These are phyloP conservation scores for Gracilinanus agilis DNA, from an alignment of 2,113 vertebrate species.

Conservation along the genomic window DNA sequence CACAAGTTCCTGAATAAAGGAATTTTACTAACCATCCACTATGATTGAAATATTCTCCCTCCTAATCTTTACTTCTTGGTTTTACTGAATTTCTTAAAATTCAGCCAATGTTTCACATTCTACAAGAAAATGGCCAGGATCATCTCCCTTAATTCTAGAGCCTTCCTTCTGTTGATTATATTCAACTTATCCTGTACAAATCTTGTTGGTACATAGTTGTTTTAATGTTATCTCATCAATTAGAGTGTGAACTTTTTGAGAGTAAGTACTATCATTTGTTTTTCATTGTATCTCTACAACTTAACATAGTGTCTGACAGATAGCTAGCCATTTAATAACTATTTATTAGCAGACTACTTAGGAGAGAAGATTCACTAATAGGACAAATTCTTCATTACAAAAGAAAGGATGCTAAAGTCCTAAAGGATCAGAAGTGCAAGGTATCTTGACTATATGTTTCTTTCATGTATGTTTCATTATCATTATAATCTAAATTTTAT, in stretches of 20 bases:
- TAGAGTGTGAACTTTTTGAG: neutral
- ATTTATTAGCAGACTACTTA: neutral
- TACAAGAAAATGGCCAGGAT: neutral
- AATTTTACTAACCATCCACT: neutral
- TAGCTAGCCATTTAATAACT: neutral
- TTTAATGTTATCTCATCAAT: no score
- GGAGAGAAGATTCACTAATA: neutral
- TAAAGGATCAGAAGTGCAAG: neutral
- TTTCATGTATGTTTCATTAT: no score
- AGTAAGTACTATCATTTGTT: neutral
- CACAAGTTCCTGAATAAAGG: neutral
- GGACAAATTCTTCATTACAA: neutral
- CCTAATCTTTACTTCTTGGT: neutral
- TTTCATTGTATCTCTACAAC: neutral
- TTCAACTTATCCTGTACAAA: neutral
- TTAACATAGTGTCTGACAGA: neutral
- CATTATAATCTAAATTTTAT: neutral
- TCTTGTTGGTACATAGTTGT: no score
- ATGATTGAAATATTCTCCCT: neutral
- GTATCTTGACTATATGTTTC: neutral
- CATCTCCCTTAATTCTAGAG: neutral
- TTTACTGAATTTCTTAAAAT: neutral
- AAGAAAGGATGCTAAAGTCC: neutral
- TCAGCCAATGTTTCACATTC: neutral
- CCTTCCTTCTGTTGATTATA: neutral